Percentiles rank a stretch among this genome's conserved stretches.
These are phyloP conservation scores for Perccottus glenii DNA, from an alignment of 2,113 vertebrate species.

Conservation along the genomic window DNA sequence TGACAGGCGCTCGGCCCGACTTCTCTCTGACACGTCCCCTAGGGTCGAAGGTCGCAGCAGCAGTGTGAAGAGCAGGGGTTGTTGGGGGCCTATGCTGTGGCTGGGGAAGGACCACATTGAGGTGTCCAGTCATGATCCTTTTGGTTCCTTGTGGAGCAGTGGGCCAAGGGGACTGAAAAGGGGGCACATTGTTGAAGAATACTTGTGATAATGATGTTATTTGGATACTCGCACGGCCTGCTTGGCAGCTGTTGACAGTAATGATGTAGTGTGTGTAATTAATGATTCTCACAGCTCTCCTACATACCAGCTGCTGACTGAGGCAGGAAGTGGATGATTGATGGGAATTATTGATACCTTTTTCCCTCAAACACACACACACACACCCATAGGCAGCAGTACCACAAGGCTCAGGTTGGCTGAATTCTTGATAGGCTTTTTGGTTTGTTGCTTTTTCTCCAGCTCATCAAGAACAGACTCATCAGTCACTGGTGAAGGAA, in stretches of 20 bases:
- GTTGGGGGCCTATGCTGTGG: slow-evolving; percentile 35
- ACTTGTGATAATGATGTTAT: slow-evolving; percentile 76
- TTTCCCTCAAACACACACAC: slow-evolving; percentile 49
- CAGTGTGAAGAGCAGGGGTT: slow-evolving; percentile 57
- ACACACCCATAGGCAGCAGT: slow-evolving; percentile 26
- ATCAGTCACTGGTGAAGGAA: slow-evolving; percentile 71
- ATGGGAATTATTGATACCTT: slow-evolving; percentile 76
- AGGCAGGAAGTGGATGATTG: slow-evolving; percentile 75
- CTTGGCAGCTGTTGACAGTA: slow-evolving; percentile 76
- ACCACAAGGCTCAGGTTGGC: slow-evolving; percentile 20
- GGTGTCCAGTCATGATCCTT: slow-evolving; percentile 49
- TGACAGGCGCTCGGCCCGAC: slow-evolving; percentile 61
- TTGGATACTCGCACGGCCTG: slow-evolving; percentile 69
- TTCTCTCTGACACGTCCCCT: slow-evolving; percentile 68
- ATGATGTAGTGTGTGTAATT: slow-evolving; percentile 73
- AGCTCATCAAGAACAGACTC: slow-evolving; percentile 61
- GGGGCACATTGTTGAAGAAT: slow-evolving; percentile 72
- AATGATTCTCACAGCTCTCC: slow-evolving; percentile 67
- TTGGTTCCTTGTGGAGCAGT: slow-evolving; percentile 59
- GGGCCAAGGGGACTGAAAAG: slow-evolving; percentile 53
- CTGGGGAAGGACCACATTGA: slow-evolving; percentile 24
- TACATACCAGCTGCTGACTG: slow-evolving; percentile 77
- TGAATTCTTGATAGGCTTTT: slow-evolving; percentile 62
- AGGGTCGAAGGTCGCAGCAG: slow-evolving; percentile 68
- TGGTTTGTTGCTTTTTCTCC: slow-evolving; percentile 60